A percentile compares a stretch with the other conserved stretches of the same genome.
Evolutionary conservation across 1,140 invertebrate genomes (phyloP).

Genomic region (Trichonephila clavipes): DNA sequence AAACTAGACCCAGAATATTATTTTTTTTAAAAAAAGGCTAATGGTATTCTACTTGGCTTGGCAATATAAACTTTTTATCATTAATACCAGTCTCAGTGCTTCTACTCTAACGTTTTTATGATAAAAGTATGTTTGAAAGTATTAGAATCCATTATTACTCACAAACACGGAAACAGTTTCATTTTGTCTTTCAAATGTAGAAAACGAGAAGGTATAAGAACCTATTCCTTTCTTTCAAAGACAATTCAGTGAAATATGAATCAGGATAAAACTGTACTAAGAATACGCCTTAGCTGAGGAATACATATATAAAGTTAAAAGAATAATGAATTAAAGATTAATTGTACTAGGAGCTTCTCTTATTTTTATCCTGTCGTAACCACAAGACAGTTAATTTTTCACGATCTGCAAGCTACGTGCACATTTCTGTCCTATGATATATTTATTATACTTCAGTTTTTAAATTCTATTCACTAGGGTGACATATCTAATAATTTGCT

Average conservation of each 20-base stretch:
- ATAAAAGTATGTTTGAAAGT: too few species aligned
- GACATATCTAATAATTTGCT: constrained; percentile 45
- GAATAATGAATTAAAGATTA: constrained; percentile 52
- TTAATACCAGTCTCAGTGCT: too few species aligned
- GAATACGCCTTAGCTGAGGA: neutral
- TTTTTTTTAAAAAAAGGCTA: too few species aligned
- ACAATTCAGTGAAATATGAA: neutral
- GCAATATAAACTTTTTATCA: too few species aligned
- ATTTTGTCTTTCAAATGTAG: too few species aligned
- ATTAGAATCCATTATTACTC: too few species aligned
- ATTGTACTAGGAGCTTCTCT: neutral
- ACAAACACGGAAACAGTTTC: too few species aligned
- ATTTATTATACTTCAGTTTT: constrained; percentile 41
- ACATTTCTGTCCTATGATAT: neutral
- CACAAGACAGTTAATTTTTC: constrained; percentile 59
- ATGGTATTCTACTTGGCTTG: too few species aligned
- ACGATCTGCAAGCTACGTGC: constrained; percentile 2
- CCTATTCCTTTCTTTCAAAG: neutral
- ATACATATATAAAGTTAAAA: constrained; percentile 1
- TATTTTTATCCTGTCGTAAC: constrained; percentile 57
- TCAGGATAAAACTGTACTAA: neutral
- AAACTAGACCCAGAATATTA: too few species aligned
- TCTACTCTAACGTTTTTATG: too few species aligned
- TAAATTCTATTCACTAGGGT: constrained; percentile 39
- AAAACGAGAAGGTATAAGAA: neutral